Conservation (phyloP, 2,797 vertebrate genomes). For the Myotis planiceps region DNA sequence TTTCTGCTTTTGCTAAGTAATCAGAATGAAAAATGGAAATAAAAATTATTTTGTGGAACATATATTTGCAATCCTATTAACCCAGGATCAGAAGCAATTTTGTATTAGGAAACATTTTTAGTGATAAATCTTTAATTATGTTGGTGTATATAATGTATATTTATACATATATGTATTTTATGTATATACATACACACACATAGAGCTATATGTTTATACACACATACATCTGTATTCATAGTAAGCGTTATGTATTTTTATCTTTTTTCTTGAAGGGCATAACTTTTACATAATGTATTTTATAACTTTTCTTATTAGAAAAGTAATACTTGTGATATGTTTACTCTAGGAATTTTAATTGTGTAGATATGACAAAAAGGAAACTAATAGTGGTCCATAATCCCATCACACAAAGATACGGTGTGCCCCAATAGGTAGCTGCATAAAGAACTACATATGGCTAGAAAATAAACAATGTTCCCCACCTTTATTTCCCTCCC, state of each 20-base stretch:
- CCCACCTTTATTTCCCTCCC: neutral
- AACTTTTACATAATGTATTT: slow-evolving; percentile 18
- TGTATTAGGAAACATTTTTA: neutral
- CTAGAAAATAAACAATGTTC: neutral
- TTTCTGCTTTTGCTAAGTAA: slow-evolving; percentile 27
- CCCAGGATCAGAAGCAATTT: neutral
- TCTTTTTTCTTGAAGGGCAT: neutral
- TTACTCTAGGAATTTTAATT: slow-evolving; percentile 27
- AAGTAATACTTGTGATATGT: neutral
- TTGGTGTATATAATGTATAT: neutral
- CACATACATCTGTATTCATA: neutral
- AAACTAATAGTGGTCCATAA: neutral
- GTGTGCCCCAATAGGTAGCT: neutral
- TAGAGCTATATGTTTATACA: neutral
- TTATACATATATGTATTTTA: neutral
- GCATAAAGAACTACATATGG: neutral
- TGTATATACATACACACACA: neutral
- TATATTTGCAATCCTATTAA: neutral
- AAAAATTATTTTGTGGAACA: slow-evolving; percentile 42
- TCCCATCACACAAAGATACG: neutral
- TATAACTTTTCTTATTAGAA: neutral
- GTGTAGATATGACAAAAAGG: neutral
- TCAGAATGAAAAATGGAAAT: slow-evolving; percentile 47
- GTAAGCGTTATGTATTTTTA: neutral
- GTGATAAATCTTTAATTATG: neutral